Base-by-base conservation (phyloP, 2,797 vertebrate species). In the Vireo griseus region DNA sequence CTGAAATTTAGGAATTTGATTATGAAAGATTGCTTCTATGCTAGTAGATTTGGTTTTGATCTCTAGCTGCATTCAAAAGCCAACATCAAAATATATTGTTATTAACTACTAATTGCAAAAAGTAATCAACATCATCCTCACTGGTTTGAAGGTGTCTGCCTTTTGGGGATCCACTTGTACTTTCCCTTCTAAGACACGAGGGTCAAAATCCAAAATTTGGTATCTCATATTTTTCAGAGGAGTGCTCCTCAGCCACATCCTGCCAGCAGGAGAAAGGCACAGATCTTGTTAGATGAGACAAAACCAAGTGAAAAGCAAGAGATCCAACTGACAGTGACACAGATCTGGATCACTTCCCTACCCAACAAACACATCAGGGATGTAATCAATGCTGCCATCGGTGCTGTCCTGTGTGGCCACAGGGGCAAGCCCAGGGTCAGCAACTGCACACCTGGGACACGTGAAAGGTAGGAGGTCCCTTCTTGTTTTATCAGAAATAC, bases 121-220 rank as follows among this genome's bases (percentile, higher is more conserved):
- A 94, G 58, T 50, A 91, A 94, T 42, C 54, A 72, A 73, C 52
- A 72, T 57, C 45, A 62, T 68, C 95, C 98, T 99, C 96, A 99
- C 99, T 78, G 98, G 99, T 98, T 99, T 99, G 74, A 97, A 66
- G 35, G 97, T 90, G 29, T 99, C 98, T 63, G 84, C 45, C 39
- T 88, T 97, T 90, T 98, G 96, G 86, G 98, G 92, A 93, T 99
- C 98, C 90, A 97, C 93, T 24, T 98, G 97, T 52, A 99, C 97
- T 97, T 99, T 99, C 79, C 98, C 98, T 85, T 96, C 97, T 67
- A 99, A 97, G 80, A 99, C 94, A 90, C 96, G 98, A 66, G 98
- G 98, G 74, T 99, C 98, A 94, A 99, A 99, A 94, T 98, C 91
- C 37, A 99, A 93, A 90, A 99, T 98, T 86, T 95, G 99, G 91